Conservation (phyloP, 1,140 invertebrate genomes). For the Hylyphantes graminicola region DNA sequence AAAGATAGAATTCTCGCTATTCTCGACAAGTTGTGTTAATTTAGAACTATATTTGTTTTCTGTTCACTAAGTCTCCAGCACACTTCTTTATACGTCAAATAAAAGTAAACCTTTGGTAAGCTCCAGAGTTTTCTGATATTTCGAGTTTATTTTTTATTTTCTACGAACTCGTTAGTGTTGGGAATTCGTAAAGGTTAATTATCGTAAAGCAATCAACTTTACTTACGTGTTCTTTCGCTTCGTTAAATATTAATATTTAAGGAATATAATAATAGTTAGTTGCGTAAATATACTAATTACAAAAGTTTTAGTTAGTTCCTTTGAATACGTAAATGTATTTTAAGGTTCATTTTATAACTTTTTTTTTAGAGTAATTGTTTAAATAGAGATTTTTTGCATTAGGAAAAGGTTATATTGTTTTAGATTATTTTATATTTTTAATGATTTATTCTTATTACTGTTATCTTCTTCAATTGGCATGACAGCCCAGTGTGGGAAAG, state of each 20-base stretch:
- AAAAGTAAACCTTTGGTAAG: not conserved
- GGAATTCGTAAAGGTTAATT: slow-evolving; percentile 10
- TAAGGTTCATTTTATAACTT: too few relatives aligned
- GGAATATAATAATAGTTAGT: too few relatives aligned
- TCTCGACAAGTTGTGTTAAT: not conserved
- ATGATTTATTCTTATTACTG: too few relatives aligned
- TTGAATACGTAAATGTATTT: too few relatives aligned
- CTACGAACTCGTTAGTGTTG: slow-evolving; percentile 1
- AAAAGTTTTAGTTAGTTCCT: too few relatives aligned
- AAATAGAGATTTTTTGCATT: too few relatives aligned
- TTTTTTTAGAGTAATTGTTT: too few relatives aligned
- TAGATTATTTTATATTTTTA: too few relatives aligned
- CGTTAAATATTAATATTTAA: not conserved
- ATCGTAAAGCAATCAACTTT: not conserved
- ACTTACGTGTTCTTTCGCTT: not conserved
- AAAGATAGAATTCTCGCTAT: not conserved
- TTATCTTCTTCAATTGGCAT: too few relatives aligned
- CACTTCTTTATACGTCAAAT: not conserved
- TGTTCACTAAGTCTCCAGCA: not conserved
- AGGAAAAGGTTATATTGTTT: too few relatives aligned
- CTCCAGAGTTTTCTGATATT: slow-evolving; percentile 1
- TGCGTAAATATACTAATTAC: too few relatives aligned
- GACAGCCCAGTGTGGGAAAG: too few relatives aligned
- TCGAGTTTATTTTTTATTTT: not conserved
- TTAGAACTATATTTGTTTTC: slow-evolving; percentile 19